Percentiles rank a stretch among this genome's conserved stretches.
Evolutionary conservation across 2,113 vertebrate genomes (phyloP).

Genomic region (Leptobrachium leishanense): DNA sequence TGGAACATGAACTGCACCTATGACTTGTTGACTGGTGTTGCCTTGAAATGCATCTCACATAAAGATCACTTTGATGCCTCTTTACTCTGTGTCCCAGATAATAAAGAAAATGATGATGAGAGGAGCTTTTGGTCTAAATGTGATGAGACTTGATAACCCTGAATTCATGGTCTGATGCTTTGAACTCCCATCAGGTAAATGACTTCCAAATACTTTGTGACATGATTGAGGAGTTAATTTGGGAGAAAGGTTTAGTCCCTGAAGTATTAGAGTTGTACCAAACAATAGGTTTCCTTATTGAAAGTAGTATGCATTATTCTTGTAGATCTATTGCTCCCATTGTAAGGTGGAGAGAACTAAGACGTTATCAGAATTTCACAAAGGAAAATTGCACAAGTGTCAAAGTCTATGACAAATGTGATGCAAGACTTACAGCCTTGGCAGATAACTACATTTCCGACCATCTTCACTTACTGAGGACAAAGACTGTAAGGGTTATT

Average conservation of each 20-base stretch:
- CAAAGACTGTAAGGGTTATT: too few species aligned
- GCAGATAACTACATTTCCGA: too few species aligned
- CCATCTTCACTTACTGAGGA: too few species aligned
- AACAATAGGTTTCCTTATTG: not conserved
- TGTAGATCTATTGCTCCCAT: constrained; percentile 16
- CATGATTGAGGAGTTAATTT: not conserved
- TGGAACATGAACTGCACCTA: too few species aligned
- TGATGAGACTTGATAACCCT: not conserved
- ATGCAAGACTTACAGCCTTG: not conserved
- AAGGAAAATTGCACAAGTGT: constrained; percentile 7
- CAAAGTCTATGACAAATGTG: constrained; percentile 9
- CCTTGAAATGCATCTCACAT: not conserved
- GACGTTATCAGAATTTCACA: constrained; percentile 33
- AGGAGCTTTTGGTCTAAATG: not conserved
- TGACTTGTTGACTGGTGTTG: too few species aligned
- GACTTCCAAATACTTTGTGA: not conserved
- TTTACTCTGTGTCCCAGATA: not conserved
- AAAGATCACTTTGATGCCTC: not conserved
- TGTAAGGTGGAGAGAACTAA: constrained; percentile 23
- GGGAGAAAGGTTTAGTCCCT: not conserved
- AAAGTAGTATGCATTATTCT: constrained; percentile 12
- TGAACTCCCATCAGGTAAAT: not conserved
- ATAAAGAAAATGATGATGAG: not conserved
- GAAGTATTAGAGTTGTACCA: not conserved
- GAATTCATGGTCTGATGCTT: not conserved